These are phyloP conservation scores for Misgurnus anguillicaudatus DNA, from an alignment of 2,113 vertebrate species.

Conservation along the genomic window DNA sequence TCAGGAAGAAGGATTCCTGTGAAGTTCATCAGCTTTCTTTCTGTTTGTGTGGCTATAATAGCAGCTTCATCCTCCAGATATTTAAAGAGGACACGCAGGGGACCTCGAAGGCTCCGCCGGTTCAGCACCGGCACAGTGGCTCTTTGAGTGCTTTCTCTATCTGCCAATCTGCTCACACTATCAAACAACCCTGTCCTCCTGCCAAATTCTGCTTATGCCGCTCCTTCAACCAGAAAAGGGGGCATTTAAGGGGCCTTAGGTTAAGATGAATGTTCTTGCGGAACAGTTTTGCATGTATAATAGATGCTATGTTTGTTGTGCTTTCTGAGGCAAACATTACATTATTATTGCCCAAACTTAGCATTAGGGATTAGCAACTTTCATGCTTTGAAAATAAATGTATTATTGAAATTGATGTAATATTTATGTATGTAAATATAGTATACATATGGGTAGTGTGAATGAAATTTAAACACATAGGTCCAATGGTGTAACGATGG, in stretches of 20 bases:
- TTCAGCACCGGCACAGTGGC: constrained; percentile 59
- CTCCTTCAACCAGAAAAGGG: constrained; percentile 6
- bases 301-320: constrained; percentile 4
- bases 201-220: constrained; percentile 47
- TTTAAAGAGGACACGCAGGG: constrained; percentile 66
- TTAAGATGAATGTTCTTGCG: constrained; percentile 24
- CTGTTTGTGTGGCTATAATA: constrained; percentile 73
- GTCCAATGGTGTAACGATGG: too few relatives aligned
- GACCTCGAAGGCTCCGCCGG: constrained; percentile 29
- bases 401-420: too few relatives aligned
- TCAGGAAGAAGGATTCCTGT: constrained; percentile 73
- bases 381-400: too few relatives aligned
- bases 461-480: too few relatives aligned
- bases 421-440: too few relatives aligned
- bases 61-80: constrained; percentile 71
- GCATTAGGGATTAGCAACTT: too few relatives aligned
- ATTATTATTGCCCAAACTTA: not conserved
- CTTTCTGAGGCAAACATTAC: constrained; percentile 8
- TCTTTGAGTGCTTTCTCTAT: constrained; percentile 69
- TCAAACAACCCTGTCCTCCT: constrained; percentile 57
- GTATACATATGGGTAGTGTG: too few relatives aligned
- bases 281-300: constrained; percentile 12
- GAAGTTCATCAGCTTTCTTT: constrained; percentile 80
- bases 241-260: constrained; percentile 22
- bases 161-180: constrained; percentile 63